Conservation (phyloP, 1,140 invertebrate species). For the Lysiphlebus fabarum region DNA sequence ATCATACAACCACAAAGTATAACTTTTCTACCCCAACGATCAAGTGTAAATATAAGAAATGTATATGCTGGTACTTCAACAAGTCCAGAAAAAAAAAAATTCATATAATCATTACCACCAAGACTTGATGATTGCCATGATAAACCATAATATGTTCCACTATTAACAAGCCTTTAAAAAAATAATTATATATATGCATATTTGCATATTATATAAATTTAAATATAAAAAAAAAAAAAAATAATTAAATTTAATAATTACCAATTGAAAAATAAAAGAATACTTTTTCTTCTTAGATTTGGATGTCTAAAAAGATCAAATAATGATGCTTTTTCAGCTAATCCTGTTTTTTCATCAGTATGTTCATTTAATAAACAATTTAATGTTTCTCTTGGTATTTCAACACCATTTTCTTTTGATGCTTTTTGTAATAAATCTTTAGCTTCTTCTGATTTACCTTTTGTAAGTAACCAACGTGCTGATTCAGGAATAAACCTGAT, state of each 20-base stretch:
- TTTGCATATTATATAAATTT: conserved; percentile 8
- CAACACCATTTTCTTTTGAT: conserved; percentile 65
- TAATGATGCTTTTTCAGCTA: conserved; percentile 56
- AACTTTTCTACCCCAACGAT: conserved; percentile 68
- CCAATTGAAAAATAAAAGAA: conserved; percentile 78
- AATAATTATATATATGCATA: conserved; percentile 18
- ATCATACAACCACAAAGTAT: conserved; percentile 71
- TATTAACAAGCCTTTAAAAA: conserved; percentile 69
- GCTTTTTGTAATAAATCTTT: conserved; percentile 66
- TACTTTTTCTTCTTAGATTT: conserved; percentile 67
- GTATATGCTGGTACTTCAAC: conserved; percentile 77
- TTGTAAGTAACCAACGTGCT: conserved; percentile 74
- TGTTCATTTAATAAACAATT: conserved; percentile 56
- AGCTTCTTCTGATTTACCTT: conserved; percentile 70
- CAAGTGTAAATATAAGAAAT: conserved; percentile 67
- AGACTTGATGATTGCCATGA: conserved; percentile 76
- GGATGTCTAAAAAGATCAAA: conserved; percentile 70
- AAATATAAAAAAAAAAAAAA: conserved; percentile 8
- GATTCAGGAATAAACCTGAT: conserved; percentile 83
- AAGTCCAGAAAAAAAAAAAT: conserved; percentile 71
- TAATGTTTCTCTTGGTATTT: conserved; percentile 58
- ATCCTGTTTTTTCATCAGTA: conserved; percentile 46
- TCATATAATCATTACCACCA: conserved; percentile 70
- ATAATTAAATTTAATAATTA: conserved; percentile 41
- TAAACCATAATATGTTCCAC: conserved; percentile 77